phyloP scores from a whole-genome alignment of 2,113 vertebrate species.

The Cyrtonyx montezumae region DNA sequence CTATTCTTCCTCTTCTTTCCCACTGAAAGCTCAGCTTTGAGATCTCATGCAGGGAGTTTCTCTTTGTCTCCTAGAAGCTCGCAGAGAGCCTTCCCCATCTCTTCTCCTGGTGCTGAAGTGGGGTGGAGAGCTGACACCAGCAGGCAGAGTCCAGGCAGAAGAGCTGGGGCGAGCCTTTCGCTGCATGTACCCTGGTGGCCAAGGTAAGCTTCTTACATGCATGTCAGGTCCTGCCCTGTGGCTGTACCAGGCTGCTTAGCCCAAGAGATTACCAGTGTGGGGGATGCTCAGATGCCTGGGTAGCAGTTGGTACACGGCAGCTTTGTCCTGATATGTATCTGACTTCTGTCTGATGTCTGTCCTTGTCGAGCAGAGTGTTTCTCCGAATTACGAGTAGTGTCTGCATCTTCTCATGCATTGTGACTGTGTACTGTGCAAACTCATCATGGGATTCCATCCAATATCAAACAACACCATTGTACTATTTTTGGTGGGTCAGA shows the following conservation, averaged over 20 bases:
- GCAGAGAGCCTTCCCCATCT: constrained; percentile 82
- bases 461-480: background rate
- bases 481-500: background rate
- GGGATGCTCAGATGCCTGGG: background rate
- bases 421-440: background rate
- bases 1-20: background rate
- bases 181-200: constrained; percentile 98
- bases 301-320: background rate
- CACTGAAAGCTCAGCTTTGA: background rate
- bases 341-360: background rate
- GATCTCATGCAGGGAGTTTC: background rate
- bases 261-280: accelerated
- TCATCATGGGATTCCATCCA: background rate
- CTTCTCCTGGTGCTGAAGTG: constrained; percentile 96
- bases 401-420: background rate
- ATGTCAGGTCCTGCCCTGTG: accelerated
- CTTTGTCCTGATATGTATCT: background rate
- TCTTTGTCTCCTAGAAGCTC: constrained; percentile 79
- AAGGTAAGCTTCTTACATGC: constrained; percentile 80
- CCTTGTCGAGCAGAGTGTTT: background rate
- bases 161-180: constrained; percentile 96
- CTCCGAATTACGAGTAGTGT: background rate
- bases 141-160: constrained; percentile 94
- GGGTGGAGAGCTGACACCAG: constrained; percentile 95
- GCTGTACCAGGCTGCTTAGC: background rate